A percentile compares a stretch with the other conserved stretches of the same genome.
Conservation (phyloP, 1,140 invertebrate genomes). For the Pachyrhynchus sulphureomaculatus region DNA sequence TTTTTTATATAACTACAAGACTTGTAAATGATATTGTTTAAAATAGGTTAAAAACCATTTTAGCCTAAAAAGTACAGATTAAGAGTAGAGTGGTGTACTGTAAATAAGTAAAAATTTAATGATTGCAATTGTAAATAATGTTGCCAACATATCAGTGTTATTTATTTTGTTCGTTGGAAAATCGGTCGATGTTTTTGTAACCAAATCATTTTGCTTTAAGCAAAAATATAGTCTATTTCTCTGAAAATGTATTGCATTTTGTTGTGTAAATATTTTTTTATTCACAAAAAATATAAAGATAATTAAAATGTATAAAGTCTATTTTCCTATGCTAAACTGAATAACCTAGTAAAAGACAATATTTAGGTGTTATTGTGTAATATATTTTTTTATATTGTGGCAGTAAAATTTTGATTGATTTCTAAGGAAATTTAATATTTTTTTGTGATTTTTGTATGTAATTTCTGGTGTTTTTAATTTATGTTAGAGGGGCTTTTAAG, state of each 20-base stretch:
- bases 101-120: conserved; percentile 30
- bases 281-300: conserved; percentile 27
- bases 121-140: conserved; percentile 29
- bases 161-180: conserved; percentile 29
- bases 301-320: conserved; percentile 38
- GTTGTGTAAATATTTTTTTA: conserved; percentile 19
- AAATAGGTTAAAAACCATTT: background rate
- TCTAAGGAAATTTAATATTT: conserved; percentile 4
- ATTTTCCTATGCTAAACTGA: conserved; percentile 40
- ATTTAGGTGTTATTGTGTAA: conserved; percentile 36
- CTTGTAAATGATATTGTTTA: conserved; percentile 24
- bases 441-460: too few relatives aligned
- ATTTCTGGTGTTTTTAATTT: background rate
- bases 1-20: conserved; percentile 18
- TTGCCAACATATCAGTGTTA: conserved; percentile 36
- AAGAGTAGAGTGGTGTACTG: conserved; percentile 9
- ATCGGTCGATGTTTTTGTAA: background rate
- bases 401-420: background rate
- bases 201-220: conserved; percentile 20
- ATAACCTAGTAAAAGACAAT: conserved; percentile 42
- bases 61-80: conserved; percentile 4
- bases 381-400: conserved; percentile 24
- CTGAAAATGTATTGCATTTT: conserved; percentile 13
- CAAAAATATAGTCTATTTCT: conserved; percentile 15
- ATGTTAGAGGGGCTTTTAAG: too few relatives aligned